Base-by-base conservation (phyloP, 1,140 invertebrate genomes). In the Meteorus sp. region DNA sequence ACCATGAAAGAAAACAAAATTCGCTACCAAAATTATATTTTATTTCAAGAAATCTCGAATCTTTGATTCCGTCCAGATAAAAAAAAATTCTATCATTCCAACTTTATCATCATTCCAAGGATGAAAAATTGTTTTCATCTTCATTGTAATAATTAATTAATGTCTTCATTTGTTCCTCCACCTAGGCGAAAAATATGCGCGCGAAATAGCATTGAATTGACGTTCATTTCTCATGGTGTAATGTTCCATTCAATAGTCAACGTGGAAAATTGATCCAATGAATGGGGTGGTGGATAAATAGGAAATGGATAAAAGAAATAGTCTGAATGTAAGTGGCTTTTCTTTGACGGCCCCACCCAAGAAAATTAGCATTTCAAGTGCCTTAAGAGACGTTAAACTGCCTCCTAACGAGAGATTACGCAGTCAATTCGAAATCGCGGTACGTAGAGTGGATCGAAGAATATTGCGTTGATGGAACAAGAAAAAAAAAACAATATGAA, bases 311-410 rank as follows among this genome's bases (percentile, higher is more conserved):
- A 41, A 54, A 65, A 48, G 60, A 64, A 58, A 63, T 58, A 54
- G 3, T 39, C 55, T 54, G 45, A 56, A 62, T 58, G 59, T 62
- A 64, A 55, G 65, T 68, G 60, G 65, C n/a, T 62, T 63, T 59
- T 64, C 39, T 69, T 65, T 53, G 25, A 60, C 48, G 50, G 43
- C 60, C 64, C 61, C 60, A 61, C 61, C 67, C 54, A 64, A 45
- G 51, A 53, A 58, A 62, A 73, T 73, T 70, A 68, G 70, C 67
- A 73, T 74, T 69, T 73, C 67, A 74, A 74, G 72, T 74, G 72
- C 72, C 72, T 74, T 73, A 68, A 68, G 56, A 67, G 57, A 70
- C 60, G 35, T 63, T 53, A 25, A 51, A 37, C 44, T 44, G 51
- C 31, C 51, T 48, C 33, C 37, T 41, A 55, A 56, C 25, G 51